These are phyloP conservation scores for Holothuria glaberrima DNA, from an alignment of 35 echinoderm and acorn worm species.

Conservation along the genomic window DNA sequence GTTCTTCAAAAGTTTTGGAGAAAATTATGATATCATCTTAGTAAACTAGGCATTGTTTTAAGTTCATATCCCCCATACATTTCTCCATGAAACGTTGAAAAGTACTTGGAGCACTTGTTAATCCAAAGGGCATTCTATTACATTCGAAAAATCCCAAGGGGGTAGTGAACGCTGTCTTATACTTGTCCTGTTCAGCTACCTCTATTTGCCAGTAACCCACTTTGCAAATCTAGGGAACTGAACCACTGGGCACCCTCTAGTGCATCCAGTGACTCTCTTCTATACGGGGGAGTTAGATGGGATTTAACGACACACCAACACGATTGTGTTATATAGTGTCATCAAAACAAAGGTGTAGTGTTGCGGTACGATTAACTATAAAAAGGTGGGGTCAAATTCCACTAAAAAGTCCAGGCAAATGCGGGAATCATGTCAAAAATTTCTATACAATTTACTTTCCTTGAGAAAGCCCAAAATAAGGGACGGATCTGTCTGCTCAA, in stretches of 20 bases:
- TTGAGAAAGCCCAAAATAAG: too few species aligned
- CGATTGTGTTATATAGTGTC: too few species aligned
- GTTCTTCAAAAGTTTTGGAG: slow-evolving; percentile 50
- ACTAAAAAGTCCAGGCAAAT: too few species aligned
- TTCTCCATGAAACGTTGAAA: slow-evolving; percentile 64
- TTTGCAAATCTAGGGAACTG: neutral
- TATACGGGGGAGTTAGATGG: slow-evolving; percentile 59
- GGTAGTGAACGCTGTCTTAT: slow-evolving; percentile 57
- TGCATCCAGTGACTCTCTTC: slow-evolving; percentile 58
- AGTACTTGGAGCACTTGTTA: slow-evolving; percentile 44
- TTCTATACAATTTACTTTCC: too few species aligned
- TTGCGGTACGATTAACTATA: too few species aligned
- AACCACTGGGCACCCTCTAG: slow-evolving; percentile 46
- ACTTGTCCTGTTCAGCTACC: slow-evolving; percentile 51
- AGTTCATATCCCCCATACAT: slow-evolving; percentile 55
- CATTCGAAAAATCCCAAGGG: slow-evolving; percentile 62
- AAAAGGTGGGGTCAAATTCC: too few species aligned
- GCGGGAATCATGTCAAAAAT: too few species aligned
- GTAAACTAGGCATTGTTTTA: slow-evolving; percentile 47
- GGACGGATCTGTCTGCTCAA: too few species aligned
- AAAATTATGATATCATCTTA: slow-evolving; percentile 68
- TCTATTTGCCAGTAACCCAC: slow-evolving; percentile 70
- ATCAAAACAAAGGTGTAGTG: too few species aligned
- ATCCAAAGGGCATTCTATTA: slow-evolving; percentile 59
- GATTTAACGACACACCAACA: too few species aligned